Evolutionary conservation across 2,797 vertebrate genomes (phyloP).

Genomic region (Coregonus ussuriensis): DNA sequence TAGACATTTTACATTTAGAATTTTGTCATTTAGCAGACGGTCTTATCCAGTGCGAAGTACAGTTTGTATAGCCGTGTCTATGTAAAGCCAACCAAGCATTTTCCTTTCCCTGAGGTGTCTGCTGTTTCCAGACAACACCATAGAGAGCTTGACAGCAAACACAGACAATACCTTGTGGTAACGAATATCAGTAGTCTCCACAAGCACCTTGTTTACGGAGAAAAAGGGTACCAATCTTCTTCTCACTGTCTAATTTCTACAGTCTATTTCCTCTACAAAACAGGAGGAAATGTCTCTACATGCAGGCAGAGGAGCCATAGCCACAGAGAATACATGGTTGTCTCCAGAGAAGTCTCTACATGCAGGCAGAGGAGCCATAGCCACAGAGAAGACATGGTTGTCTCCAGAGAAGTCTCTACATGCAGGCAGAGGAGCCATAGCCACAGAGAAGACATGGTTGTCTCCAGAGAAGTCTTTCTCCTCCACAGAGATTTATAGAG

Average conservation of each 20-base stretch:
- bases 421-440: background rate
- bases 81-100: background rate
- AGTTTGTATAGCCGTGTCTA: background rate
- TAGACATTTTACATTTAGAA: too few relatives aligned
- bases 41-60: too few relatives aligned
- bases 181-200: background rate
- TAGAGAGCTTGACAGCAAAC: background rate
- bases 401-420: conserved; percentile 3
- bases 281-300: background rate
- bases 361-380: background rate
- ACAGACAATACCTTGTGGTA: background rate
- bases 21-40: too few relatives aligned
- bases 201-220: background rate
- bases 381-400: background rate
- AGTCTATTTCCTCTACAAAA: background rate
- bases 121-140: background rate
- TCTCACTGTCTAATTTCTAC: background rate
- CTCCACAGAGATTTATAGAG: conserved; percentile 15
- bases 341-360: conserved; percentile 3
- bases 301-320: background rate
- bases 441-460: background rate
- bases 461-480: conserved; percentile 6
- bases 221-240: background rate
- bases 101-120: background rate
- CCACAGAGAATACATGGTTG: background rate